These are phyloP conservation scores for Hypotaenidia philippensis DNA, from an alignment of 2,797 vertebrate genomes.

Conservation along the genomic window DNA sequence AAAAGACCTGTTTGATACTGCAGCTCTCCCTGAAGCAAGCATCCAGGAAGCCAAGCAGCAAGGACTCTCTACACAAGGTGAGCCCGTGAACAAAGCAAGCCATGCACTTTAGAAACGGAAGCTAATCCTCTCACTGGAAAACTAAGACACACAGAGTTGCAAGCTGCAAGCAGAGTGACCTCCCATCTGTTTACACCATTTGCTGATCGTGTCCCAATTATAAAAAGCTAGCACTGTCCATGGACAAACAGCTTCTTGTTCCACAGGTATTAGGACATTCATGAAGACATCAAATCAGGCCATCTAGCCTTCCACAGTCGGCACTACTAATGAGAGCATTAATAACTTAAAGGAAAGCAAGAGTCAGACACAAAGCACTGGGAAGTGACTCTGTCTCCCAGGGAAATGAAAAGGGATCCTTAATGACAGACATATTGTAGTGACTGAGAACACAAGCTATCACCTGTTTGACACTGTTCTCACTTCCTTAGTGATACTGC, in stretches of 20 bases:
- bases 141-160: constrained; percentile 31
- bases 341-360: constrained; percentile 58
- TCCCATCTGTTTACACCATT: constrained; percentile 7
- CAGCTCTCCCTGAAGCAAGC: constrained; percentile 36
- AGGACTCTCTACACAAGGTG: constrained; percentile 35
- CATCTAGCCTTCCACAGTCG: constrained; percentile 33
- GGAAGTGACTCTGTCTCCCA: background rate
- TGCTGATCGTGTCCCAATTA: constrained; percentile 25
- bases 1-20: constrained; percentile 41
- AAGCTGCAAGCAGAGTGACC: constrained; percentile 49
- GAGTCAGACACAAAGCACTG: constrained; percentile 1
- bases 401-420: background rate
- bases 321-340: constrained; percentile 49
- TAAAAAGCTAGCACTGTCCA: constrained; percentile 10
- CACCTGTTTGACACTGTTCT: background rate
- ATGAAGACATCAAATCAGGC: constrained; percentile 45
- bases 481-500: background rate
- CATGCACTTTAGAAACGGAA: constrained; percentile 57
- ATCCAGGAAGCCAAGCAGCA: background rate
- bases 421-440: background rate
- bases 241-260: constrained; percentile 43
- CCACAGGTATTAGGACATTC: constrained; percentile 62
- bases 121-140: constrained; percentile 32
- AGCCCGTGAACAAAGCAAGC: constrained; percentile 56
- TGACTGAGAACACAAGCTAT: background rate